Percentiles rank a stretch among this genome's conserved stretches.
phyloP scores from a whole-genome alignment of 2,113 vertebrate species.

The Halichoerus grypus region DNA sequence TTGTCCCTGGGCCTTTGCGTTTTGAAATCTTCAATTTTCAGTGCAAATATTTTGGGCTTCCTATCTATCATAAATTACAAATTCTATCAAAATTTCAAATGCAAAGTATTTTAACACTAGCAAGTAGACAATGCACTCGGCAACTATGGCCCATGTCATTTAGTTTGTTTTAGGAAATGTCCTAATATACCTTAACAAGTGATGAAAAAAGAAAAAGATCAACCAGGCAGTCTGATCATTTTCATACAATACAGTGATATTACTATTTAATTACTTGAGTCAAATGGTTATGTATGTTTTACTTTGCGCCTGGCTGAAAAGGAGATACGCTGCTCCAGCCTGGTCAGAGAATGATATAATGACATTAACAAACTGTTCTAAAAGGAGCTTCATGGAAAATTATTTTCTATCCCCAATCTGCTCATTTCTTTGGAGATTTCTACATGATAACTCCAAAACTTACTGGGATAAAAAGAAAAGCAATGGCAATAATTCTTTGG shows the following conservation, averaged over 20 bases:
- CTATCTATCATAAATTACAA: neutral
- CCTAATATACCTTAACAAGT: neutral
- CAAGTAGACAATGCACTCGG: neutral
- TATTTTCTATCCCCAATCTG: neutral
- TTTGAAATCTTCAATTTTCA: neutral
- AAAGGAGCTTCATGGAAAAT: slow-evolving; percentile 20
- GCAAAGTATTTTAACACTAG: neutral
- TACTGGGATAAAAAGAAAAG: neutral
- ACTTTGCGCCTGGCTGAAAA: neutral
- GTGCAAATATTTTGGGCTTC: neutral
- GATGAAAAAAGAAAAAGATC: neutral
- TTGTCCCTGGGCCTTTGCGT: neutral
- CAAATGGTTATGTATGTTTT: neutral
- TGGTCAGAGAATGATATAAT: neutral
- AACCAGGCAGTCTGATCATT: neutral
- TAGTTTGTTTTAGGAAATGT: slow-evolving; percentile 2
- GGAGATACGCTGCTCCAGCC: neutral
- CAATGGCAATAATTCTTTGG: neutral
- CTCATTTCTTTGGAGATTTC: neutral
- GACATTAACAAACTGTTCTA: neutral
- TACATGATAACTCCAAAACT: neutral
- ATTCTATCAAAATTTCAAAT: slow-evolving; percentile 19
- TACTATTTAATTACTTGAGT: slow-evolving; percentile 20
- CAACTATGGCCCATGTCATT: neutral
- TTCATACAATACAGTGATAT: neutral